These are phyloP conservation scores for Lemur catta DNA, from an alignment of 2,797 vertebrate species.

Conservation along the genomic window DNA sequence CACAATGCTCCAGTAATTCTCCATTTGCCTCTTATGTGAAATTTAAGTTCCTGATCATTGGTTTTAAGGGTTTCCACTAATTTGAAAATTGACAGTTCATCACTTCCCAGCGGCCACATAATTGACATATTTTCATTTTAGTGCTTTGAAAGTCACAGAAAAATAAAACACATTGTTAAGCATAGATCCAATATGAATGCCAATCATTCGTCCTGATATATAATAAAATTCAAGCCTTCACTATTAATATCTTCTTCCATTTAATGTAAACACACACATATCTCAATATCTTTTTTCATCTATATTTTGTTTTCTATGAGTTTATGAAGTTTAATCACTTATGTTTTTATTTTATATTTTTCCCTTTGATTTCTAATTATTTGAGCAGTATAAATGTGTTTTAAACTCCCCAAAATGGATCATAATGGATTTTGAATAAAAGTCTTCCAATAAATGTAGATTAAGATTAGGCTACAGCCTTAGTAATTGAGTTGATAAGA, in stretches of 20 bases:
- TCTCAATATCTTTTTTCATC: not conserved
- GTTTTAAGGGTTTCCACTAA: slow-evolving; percentile 50
- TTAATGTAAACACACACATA: not conserved
- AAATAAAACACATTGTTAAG: slow-evolving; percentile 30
- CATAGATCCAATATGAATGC: not conserved
- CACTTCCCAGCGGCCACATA: slow-evolving; percentile 29
- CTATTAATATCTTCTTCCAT: not conserved
- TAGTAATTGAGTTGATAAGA: not conserved
- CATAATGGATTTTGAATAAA: not conserved
- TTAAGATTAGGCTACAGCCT: not conserved
- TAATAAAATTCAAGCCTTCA: not conserved
- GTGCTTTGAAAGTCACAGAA: slow-evolving; percentile 39
- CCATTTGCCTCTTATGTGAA: slow-evolving; percentile 31
- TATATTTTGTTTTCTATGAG: not conserved
- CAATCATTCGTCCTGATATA: not conserved
- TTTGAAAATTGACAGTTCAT: slow-evolving; percentile 56
- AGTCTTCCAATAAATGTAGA: not conserved
- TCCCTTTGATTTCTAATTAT: not conserved
- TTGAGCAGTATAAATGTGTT: not conserved
- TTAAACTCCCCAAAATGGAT: not conserved
- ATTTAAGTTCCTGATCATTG: slow-evolving; percentile 47
- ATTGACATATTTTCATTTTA: slow-evolving; percentile 42
- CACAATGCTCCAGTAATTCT: not conserved
- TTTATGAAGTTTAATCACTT: not conserved
- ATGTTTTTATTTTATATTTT: not conserved